Percentiles rank a stretch among this genome's conserved stretches.
These are phyloP conservation scores for Paraescarpia echinospica DNA, from an alignment of 1,140 invertebrate genomes.

Conservation along the genomic window DNA sequence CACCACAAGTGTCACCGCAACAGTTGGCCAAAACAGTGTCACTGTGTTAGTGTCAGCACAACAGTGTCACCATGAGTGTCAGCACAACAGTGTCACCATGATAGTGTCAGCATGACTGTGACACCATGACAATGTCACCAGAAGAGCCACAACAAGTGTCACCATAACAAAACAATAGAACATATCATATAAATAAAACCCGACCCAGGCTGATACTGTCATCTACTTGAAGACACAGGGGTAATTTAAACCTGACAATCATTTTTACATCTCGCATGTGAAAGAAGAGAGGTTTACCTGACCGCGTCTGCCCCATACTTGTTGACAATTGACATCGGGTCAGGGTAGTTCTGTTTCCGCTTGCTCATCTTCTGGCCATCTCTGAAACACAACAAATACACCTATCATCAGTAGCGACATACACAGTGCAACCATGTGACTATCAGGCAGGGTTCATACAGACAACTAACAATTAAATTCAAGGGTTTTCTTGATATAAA, in stretches of 20 bases:
- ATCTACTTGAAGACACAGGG: not conserved
- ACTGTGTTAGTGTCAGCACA: not conserved
- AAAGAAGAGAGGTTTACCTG: slow-evolving; percentile 43
- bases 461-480: no score
- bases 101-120: no score
- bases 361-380: slow-evolving; percentile 99
- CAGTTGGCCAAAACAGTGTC: no score
- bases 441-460: no score
- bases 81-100: not conserved
- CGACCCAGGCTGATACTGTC: no score
- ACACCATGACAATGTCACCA: no score
- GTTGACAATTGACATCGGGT: slow-evolving; percentile 86
- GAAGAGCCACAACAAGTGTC: no score
- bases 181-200: no score
- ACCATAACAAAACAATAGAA: no score
- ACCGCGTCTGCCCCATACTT: slow-evolving; percentile 98
- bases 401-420: not conserved
- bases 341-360: slow-evolving; percentile 97
- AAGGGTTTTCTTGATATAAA: no score
- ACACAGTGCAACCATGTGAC: not conserved
- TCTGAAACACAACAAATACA: slow-evolving; percentile 45
- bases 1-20: no score
- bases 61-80: not conserved
- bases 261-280: not conserved
- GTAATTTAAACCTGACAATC: not conserved